phyloP scores from a whole-genome alignment of 2,797 vertebrate species.

The Acrocephalus scirpaceus region DNA sequence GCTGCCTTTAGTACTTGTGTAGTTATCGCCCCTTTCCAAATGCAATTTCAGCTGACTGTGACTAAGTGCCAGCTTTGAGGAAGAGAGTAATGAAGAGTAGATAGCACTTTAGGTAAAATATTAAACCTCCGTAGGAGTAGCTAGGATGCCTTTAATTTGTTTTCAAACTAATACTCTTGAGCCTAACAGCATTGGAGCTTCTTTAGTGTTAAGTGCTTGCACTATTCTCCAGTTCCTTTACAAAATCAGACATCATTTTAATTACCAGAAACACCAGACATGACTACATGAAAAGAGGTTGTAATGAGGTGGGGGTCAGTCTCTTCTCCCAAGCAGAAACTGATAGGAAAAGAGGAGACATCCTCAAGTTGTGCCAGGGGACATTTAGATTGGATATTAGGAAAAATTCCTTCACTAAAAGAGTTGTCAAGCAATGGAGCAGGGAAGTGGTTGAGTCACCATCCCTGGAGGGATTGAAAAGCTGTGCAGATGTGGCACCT shows the following conservation, averaged over 20 bases:
- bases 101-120: conserved; percentile 63
- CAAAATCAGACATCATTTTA: conserved; percentile 52
- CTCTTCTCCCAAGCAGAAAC: neutral
- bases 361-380: neutral
- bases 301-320: neutral
- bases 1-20: conserved; percentile 74
- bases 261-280: conserved; percentile 53
- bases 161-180: conserved; percentile 62
- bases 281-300: neutral
- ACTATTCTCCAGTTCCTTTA: conserved; percentile 39
- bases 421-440: neutral
- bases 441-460: neutral
- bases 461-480: neutral
- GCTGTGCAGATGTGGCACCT: neutral
- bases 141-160: conserved; percentile 65
- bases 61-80: conserved; percentile 72
- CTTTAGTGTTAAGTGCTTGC: conserved; percentile 42
- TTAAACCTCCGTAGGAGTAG: conserved; percentile 55
- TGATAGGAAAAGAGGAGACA: neutral
- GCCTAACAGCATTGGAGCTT: conserved; percentile 51
- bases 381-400: neutral
- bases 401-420: neutral
- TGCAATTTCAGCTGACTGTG: conserved; percentile 77
- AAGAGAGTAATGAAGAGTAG: conserved; percentile 64
- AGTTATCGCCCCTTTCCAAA: conserved; percentile 80